phyloP scores from a whole-genome alignment of 2,888 invertebrate genomes.

The Geotrupes spiniger region DNA sequence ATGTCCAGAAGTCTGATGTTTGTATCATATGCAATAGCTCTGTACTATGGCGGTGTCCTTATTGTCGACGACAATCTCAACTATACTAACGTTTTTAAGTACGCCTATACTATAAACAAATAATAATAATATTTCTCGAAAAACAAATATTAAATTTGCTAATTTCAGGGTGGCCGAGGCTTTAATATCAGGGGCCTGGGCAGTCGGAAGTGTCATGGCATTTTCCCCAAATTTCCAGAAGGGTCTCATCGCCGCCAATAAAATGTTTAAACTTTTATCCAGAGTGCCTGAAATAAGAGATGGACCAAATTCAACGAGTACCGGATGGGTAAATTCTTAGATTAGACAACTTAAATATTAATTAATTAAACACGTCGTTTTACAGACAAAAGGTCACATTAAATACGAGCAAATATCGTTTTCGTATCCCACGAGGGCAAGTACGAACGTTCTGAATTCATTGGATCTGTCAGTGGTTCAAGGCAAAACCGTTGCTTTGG shows the following conservation, averaged over 20 bases:
- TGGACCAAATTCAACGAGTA: constrained; percentile 34
- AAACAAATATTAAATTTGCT: no score
- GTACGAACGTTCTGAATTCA: constrained; percentile 65
- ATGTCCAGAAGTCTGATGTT: constrained; percentile 64
- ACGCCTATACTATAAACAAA: no score
- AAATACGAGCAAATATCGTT: constrained; percentile 67
- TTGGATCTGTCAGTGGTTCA: constrained; percentile 60
- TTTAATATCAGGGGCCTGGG: constrained; percentile 66
- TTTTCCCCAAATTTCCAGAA: constrained; percentile 82
- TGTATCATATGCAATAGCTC: constrained; percentile 42
- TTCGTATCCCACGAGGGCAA: constrained; percentile 73
- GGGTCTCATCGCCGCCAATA: constrained; percentile 68
- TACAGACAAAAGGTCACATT: constrained; percentile 64
- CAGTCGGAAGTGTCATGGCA: constrained; percentile 63
- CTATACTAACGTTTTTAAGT: constrained; percentile 69
- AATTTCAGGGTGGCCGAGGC: constrained; percentile 66
- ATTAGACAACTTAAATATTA: neutral
- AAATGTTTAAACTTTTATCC: constrained; percentile 63
- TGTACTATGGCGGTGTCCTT: constrained; percentile 72
- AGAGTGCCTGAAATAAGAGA: constrained; percentile 60
- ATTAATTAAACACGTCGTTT: constrained; percentile 14
- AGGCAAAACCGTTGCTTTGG: constrained; percentile 74
- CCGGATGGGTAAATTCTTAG: constrained; percentile 40
- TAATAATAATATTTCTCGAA: no score
- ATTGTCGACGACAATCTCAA: constrained; percentile 58